A percentile compares a stretch with the other conserved stretches of the same genome.
Evolutionary conservation across 2,113 vertebrate genomes (phyloP).

Genomic region (Peromyscus maniculatus): DNA sequence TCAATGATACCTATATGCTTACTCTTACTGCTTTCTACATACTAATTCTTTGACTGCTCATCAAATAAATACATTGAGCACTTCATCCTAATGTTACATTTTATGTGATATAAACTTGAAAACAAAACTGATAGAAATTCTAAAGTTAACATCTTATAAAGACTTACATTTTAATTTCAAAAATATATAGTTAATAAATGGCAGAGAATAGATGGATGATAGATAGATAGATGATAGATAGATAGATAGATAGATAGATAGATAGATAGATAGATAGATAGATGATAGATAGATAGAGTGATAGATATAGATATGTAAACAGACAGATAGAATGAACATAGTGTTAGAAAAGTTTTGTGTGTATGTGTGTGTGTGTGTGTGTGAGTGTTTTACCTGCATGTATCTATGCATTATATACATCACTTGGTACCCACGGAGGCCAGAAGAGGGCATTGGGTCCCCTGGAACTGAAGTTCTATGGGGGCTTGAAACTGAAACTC

Average conservation of each 20-base stretch:
- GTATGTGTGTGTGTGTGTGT: no score
- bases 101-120: conserved; percentile 37
- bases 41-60: background rate
- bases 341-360: background rate
- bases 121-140: conserved; percentile 22
- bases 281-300: background rate
- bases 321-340: background rate
- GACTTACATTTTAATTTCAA: background rate
- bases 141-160: background rate
- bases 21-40: background rate
- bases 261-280: background rate
- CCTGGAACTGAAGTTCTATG: background rate
- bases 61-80: conserved; percentile 8
- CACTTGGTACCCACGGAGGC: background rate
- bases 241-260: background rate
- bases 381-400: background rate
- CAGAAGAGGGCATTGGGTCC: background rate
- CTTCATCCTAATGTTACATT: conserved; percentile 21
- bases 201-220: background rate
- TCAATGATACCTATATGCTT: background rate
- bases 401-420: background rate
- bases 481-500: background rate
- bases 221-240: background rate
- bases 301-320: background rate
- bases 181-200: background rate